Conservation (phyloP, 2,888 invertebrate genomes). For the Lissocephala sabroskyi region DNA sequence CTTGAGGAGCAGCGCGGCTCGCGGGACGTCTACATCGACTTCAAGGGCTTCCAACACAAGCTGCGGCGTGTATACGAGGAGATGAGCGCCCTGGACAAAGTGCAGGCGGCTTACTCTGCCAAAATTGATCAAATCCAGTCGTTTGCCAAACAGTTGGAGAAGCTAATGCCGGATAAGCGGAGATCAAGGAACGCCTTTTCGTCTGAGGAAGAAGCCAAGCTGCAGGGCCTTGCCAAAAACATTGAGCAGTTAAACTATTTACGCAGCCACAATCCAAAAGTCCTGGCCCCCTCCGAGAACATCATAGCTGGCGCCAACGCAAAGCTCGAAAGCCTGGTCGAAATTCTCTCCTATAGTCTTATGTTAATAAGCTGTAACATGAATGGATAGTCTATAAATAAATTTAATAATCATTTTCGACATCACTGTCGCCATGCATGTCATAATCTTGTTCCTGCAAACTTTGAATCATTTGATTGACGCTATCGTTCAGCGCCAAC, state of each 20-base stretch:
- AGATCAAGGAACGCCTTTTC: slow-evolving; percentile 44
- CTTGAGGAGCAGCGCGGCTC: slow-evolving; percentile 39
- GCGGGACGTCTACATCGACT: slow-evolving; percentile 45
- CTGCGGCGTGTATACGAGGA: slow-evolving; percentile 37
- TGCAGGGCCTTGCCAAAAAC: slow-evolving; percentile 42
- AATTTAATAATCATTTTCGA: not conserved
- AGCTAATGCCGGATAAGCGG: slow-evolving; percentile 42
- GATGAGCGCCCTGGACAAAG: slow-evolving; percentile 20
- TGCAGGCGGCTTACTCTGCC: slow-evolving; percentile 33
- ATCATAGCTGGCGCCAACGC: not conserved
- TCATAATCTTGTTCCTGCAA: slow-evolving; percentile 1
- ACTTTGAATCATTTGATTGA: slow-evolving; percentile 35
- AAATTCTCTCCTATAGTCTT: slow-evolving; percentile 57
- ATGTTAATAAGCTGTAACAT: slow-evolving; percentile 51
- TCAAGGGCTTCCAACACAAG: slow-evolving; percentile 54
- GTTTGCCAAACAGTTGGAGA: slow-evolving; percentile 61
- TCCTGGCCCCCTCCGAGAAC: slow-evolving; percentile 21
- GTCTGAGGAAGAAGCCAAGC: slow-evolving; percentile 34
- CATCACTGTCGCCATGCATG: not conserved
- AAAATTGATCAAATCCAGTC: slow-evolving; percentile 46
- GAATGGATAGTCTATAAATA: slow-evolving; percentile 13
- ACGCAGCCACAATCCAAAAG: slow-evolving; percentile 37
- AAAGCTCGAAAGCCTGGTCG: slow-evolving; percentile 45
- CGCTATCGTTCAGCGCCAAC: slow-evolving; percentile 52
- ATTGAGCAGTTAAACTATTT: slow-evolving; percentile 60